phyloP scores from a whole-genome alignment of 2,888 invertebrate genomes.

The Parasteatoda lunata region DNA sequence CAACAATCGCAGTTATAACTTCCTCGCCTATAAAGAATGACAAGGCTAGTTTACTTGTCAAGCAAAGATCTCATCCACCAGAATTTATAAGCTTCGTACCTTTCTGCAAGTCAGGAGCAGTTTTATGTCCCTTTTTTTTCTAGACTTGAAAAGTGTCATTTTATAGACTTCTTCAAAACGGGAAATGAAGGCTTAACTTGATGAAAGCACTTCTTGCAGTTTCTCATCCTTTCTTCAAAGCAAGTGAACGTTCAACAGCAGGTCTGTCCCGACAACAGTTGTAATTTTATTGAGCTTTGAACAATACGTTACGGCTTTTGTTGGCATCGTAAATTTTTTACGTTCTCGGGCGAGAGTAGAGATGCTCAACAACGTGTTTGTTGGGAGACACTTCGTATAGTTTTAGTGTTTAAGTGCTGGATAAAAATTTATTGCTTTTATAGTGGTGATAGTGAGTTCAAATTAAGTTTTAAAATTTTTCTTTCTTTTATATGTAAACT shows the following conservation, averaged over 20 bases:
- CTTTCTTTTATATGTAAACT: no score
- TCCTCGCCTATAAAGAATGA: no score
- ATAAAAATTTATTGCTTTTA: slow-evolving; percentile 45
- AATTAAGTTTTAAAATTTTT: slow-evolving; percentile 35
- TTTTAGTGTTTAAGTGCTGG: slow-evolving; percentile 26
- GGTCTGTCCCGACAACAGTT: slow-evolving; percentile 25
- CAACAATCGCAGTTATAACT: no score
- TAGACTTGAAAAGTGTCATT: slow-evolving; percentile 52
- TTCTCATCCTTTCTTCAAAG: slow-evolving; percentile 7
- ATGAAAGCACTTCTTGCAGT: slow-evolving; percentile 25
- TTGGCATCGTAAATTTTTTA: slow-evolving; percentile 55
- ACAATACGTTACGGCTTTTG: slow-evolving; percentile 58
- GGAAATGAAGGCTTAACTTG: slow-evolving; percentile 42
- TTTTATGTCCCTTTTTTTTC: slow-evolving; percentile 29
- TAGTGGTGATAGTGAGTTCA: slow-evolving; percentile 21
- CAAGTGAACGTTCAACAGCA: slow-evolving; percentile 27
- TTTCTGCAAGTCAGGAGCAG: slow-evolving; percentile 29
- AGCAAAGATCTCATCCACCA: neutral
- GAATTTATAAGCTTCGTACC: neutral
- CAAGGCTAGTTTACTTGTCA: no score
- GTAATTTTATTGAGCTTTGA: slow-evolving; percentile 42
- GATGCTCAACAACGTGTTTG: neutral
- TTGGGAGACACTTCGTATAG: slow-evolving; percentile 9
- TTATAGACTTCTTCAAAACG: slow-evolving; percentile 26
- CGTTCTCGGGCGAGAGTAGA: slow-evolving; percentile 7